These are phyloP conservation scores for Sitobion miscanthi DNA, from an alignment of 1,140 invertebrate species.

Conservation along the genomic window DNA sequence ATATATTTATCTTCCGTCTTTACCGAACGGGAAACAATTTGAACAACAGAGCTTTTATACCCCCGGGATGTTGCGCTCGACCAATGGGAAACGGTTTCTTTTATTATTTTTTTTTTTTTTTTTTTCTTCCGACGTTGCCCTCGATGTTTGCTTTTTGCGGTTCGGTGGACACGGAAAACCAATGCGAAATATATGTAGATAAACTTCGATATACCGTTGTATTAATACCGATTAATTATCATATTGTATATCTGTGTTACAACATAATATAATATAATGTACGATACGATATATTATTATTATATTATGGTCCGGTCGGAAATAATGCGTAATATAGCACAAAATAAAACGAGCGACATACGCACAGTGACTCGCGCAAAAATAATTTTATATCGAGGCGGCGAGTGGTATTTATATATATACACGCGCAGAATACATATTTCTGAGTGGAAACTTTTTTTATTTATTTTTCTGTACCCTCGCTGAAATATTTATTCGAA, in stretches of 20 bases:
- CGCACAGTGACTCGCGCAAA: neutral
- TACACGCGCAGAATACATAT: neutral
- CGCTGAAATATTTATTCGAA: constrained; percentile 31
- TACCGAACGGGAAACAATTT: constrained; percentile 55
- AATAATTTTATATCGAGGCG: neutral
- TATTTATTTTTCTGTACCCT: neutral
- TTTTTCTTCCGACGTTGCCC: neutral
- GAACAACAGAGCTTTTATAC: constrained; percentile 54
- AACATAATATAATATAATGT: neutral
- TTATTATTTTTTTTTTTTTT: neutral
- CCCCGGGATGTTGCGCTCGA: neutral
- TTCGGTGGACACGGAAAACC: constrained; percentile 40
- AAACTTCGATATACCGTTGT: constrained; percentile 35
- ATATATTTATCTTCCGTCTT: constrained; percentile 53
- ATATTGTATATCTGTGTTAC: neutral
- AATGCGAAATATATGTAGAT: constrained; percentile 38
- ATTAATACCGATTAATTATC: constrained; percentile 55
- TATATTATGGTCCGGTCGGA: neutral
- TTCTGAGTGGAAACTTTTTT: constrained; percentile 3
- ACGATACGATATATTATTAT: neutral
- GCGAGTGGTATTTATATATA: neutral
- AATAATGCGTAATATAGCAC: neutral
- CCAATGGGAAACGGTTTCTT: constrained; percentile 45
- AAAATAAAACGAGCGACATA: neutral
- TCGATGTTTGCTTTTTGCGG: constrained; percentile 51